Base-by-base conservation (phyloP, 53 echinoderm and acorn worm species). In the Henricia sp. region DNA sequence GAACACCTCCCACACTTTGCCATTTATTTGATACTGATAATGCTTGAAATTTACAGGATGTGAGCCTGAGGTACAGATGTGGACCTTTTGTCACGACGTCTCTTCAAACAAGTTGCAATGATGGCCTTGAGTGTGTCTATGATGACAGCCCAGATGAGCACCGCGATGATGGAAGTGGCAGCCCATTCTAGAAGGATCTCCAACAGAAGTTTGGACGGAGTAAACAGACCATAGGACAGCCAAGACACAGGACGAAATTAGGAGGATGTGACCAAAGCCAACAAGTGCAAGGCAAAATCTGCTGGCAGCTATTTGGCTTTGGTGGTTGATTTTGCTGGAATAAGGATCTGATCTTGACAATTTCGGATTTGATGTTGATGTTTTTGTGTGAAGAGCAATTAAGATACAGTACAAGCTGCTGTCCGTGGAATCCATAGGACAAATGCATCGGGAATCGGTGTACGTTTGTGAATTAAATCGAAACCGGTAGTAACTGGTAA, bases 141-240 rank as follows among this genome's bases (percentile, higher is more conserved):
- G 64, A 80, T 48, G 23, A 80, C 42, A 46, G 63, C 64, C n/a
- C 64, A 32, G 57, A 63, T 62, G 64, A 80, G 63, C 40, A 80
- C 24, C 28, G 80, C 80, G 32, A 80, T 80, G 44, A 80, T 80
- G 50, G 63, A 80, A 17, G 50, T 48, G 29, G 64, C 64, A 20
- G 64, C 80, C 80, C 80, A 80, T 28, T 63, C 35, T 64, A 80
- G 80, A 80, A 44, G 64, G 20, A 46, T 0, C 9, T 48, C 80
- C 48, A 64, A 50, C 80, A 80, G 36, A 63, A 19, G 50, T 48
- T 2, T 80, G 63, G 29, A 80, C 19, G 43, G 80, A 80, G 32
- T 30, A 62, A 30, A 80, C 80, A 0, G 80, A 80, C 64, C 80
- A 80, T 48, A 48, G 12, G 4, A 34, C 19, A 36, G 63, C 21